Evolutionary conservation across 2,797 vertebrate genomes (phyloP), one percentile per base, ranked within the genome.

Genomic region (Notolepis coatsorum): DNA sequence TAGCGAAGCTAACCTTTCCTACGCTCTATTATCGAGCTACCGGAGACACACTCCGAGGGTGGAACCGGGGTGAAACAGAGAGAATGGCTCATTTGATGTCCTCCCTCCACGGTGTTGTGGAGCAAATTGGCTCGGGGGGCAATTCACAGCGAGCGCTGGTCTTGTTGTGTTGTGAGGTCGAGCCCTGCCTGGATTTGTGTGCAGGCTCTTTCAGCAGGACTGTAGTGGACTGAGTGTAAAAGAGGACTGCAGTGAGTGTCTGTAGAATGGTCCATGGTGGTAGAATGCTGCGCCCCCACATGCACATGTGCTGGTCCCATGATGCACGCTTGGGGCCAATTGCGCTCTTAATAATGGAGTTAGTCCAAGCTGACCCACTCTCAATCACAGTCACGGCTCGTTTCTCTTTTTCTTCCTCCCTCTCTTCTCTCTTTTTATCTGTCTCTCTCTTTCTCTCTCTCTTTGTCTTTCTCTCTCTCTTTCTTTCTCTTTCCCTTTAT

Each of bases 1-100:
- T 57, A 68, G 73, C 80, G 71, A 79, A 66, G 76, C 69, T 82
- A 83, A 82, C 88, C 84, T 89, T 84, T 84, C 72, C 77, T 57
- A 57, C 33, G 65, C 81, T 84, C 71, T 65, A 86, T 85, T 84
- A 88, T 69, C 57, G 15, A 45, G 15, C 27, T n/a, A 45, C 55
- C 69, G 51, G 45, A 21, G 43, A 31, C 42, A 5, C 59, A 72
- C 78, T 80, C 75, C 37, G n/a, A 42, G 62, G 77, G 42, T 39
- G 49, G 38, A 69, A 46, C 43, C 4, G 57, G 15, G 61, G 59
- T 51, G 57, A 76, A 69, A 68, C 46, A 51, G 69, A 80, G 77
- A 73, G 49, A 81, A 77, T 83, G 78, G 75, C 70, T 76, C 71
- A 71, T 69, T 52, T 65, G 62, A 73, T 77, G 73, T 73, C n/a